Evolutionary conservation across 2,888 invertebrate genomes (phyloP).

Genomic region (Antitype chi): DNA sequence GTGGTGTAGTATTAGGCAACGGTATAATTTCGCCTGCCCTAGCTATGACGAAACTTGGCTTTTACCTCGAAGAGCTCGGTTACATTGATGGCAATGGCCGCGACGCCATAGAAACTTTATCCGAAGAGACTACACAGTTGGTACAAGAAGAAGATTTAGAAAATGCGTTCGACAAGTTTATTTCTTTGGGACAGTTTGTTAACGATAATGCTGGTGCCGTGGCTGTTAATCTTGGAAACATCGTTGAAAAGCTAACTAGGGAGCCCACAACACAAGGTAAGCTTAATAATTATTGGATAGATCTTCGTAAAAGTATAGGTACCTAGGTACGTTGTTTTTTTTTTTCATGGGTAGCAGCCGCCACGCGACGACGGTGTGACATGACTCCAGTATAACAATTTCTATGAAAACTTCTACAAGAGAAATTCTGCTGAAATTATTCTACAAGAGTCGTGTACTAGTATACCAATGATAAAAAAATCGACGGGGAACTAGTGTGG

Average conservation of each 20-base stretch:
- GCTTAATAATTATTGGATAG: background rate
- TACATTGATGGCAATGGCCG: conserved; percentile 93
- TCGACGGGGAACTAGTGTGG: too few relatives aligned
- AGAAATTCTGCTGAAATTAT: too few relatives aligned
- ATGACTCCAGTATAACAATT: too few relatives aligned
- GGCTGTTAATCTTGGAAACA: conserved; percentile 92
- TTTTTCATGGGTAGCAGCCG: too few relatives aligned
- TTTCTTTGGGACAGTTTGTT: conserved; percentile 91
- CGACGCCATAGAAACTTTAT: conserved; percentile 88
- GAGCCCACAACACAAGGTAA: conserved; percentile 28
- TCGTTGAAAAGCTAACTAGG: conserved; percentile 77
- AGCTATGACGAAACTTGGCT: conserved; percentile 81
- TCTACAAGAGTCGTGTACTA: too few relatives aligned
- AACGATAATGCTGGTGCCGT: conserved; percentile 91
- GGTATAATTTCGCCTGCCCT: conserved; percentile 94
- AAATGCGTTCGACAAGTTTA: conserved; percentile 92
- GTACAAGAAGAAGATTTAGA: conserved; percentile 88
- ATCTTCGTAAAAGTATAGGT: background rate
- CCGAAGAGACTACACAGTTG: conserved; percentile 86
- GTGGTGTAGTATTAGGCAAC: conserved; percentile 95
- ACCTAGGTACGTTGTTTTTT: background rate
- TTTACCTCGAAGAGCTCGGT: conserved; percentile 89
- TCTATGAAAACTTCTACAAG: too few relatives aligned
- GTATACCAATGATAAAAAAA: too few relatives aligned
- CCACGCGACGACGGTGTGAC: too few relatives aligned